Base-by-base conservation (phyloP, 2,797 vertebrate genomes). In the Galago senegalensis region DNA sequence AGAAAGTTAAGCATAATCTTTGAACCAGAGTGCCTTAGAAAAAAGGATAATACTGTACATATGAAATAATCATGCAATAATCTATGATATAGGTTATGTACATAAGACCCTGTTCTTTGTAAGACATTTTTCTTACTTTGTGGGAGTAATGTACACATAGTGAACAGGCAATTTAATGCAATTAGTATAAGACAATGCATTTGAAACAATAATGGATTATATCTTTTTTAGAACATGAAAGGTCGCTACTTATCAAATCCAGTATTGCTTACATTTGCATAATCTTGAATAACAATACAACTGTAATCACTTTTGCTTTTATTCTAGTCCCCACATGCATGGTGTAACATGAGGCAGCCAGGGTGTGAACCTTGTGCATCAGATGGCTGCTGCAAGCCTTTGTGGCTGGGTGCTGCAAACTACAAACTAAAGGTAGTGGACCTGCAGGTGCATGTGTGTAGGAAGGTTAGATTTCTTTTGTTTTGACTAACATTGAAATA, bases 281-380 rank as follows among this genome's bases (percentile, higher is more conserved):
- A 96, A 97, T 79, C 21, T 95, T 97, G 56, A 63, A 79, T 97
- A 97, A 97, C 96, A 97, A 89, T 94, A 94, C 58, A 79, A 93
- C 46, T 96, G 72, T 97, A 98, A 97, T 97, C 73, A 91, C 85
- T 97, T 97, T 97, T 98, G 21, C 53, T 97, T 98, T 95, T 93
- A 95, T 53, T 97, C 84, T 93, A 96, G 49, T 11, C 56, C 25
- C 91, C 80, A 97, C 96, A 95, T 98, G 70, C 87, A 88, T 92
- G 84, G 65, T 84, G 43, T 94, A 96, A 96, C 34, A 67, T 90
- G 95, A 40, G 27, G 6, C 91, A 97, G 91, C 75, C 46, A 97
- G 85, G 67, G 23, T 70, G 82, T 73, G 75, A 93, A 97, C 97
- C 97, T 91, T 96, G 69, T 97, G 85, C 18, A 89, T 0, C 60